A percentile compares a stretch with the other conserved stretches of the same genome.
Evolutionary conservation across 2,888 invertebrate species (phyloP).

Genomic region (Lasioglossum malachurum): DNA sequence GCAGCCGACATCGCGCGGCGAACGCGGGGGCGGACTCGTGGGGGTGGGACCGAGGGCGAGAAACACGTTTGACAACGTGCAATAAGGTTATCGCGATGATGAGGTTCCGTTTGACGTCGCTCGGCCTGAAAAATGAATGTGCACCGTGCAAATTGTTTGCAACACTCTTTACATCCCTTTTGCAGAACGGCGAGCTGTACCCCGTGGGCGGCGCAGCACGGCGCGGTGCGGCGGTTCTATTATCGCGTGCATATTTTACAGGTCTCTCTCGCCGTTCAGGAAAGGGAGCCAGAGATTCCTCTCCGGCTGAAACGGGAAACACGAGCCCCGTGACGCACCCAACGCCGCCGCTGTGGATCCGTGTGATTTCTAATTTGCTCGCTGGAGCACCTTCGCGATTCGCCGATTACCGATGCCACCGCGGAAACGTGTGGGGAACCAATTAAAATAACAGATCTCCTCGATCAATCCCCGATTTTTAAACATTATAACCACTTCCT

Average conservation of each 20-base stretch:
- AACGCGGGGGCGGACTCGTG: not conserved
- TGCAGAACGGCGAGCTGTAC: not conserved
- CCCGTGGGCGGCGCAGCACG: not conserved
- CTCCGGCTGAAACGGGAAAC: not conserved
- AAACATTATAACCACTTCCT: too few relatives aligned
- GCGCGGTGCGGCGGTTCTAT: not conserved
- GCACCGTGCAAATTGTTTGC: slow-evolving; percentile 16
- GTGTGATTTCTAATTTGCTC: not conserved
- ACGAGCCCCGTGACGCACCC: too few relatives aligned
- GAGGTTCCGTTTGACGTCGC: slow-evolving; percentile 12
- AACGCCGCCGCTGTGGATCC: not conserved
- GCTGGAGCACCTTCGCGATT: not conserved
- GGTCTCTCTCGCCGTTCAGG: not conserved
- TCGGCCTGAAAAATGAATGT: slow-evolving; percentile 8
- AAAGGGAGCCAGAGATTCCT: not conserved
- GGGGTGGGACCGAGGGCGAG: not conserved
- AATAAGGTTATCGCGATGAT: slow-evolving; percentile 26
- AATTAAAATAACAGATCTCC: too few relatives aligned
- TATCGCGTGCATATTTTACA: slow-evolving; percentile 9
- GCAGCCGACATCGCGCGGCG: not conserved
- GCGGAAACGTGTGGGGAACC: too few relatives aligned
- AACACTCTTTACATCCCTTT: slow-evolving; percentile 16
- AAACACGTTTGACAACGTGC: slow-evolving; percentile 30
- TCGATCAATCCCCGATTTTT: too few relatives aligned
- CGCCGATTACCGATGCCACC: not conserved